A percentile compares a stretch with the other conserved stretches of the same genome.
These are phyloP conservation scores for Echinometra lucunter DNA, from an alignment of 53 echinoderm and acorn worm genomes.

Conservation along the genomic window DNA sequence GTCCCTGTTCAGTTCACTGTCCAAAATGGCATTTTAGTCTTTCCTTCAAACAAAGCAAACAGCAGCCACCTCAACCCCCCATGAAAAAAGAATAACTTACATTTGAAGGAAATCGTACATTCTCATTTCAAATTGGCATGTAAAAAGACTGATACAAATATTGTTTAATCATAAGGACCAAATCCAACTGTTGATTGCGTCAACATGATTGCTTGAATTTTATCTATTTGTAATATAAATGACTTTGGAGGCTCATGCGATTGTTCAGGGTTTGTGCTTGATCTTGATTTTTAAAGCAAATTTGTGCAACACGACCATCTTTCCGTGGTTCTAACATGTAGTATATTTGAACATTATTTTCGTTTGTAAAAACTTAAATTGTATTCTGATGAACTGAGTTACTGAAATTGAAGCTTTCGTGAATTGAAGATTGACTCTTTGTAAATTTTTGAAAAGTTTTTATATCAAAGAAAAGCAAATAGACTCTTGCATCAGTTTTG, in stretches of 20 bases:
- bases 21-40: background rate
- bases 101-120: background rate
- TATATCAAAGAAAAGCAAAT: slow-evolving; percentile 28
- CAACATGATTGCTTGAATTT: background rate
- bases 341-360: slow-evolving; percentile 35
- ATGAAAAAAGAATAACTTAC: no score
- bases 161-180: slow-evolving; percentile 18
- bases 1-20: background rate
- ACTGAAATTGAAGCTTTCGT: slow-evolving; percentile 45
- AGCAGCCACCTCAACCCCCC: background rate
- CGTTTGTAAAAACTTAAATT: slow-evolving; percentile 28
- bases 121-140: background rate
- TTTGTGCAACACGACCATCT: slow-evolving; percentile 40
- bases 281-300: slow-evolving; percentile 30
- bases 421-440: slow-evolving; percentile 46
- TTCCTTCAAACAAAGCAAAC: background rate
- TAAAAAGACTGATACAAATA: background rate
- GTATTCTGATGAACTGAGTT: slow-evolving; percentile 33
- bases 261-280: slow-evolving; percentile 16
- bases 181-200: background rate
- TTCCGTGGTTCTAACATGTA: slow-evolving; percentile 14
- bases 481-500: slow-evolving; percentile 1
- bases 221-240: slow-evolving; percentile 15
- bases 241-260: slow-evolving; percentile 11
- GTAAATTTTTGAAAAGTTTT: slow-evolving; percentile 67